Conservation (phyloP, 2,797 vertebrate species). For the Acipenser ruthenus region DNA sequence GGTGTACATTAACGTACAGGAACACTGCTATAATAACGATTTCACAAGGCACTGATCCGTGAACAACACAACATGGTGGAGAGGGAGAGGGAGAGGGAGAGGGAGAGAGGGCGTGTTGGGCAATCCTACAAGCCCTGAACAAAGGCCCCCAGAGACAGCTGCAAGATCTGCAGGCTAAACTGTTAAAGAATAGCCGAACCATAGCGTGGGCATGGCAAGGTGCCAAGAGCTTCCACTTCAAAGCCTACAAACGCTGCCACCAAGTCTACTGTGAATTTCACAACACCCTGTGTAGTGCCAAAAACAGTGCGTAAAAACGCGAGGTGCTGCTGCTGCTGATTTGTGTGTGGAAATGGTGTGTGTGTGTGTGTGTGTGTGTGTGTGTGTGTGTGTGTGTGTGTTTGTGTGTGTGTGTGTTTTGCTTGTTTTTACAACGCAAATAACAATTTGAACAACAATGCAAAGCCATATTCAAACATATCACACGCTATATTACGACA, state of each 20-base stretch:
- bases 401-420: neutral
- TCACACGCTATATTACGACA: too few species aligned
- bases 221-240: constrained; percentile 45
- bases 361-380: neutral
- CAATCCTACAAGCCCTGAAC: constrained; percentile 37
- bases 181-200: constrained; percentile 34
- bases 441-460: too few species aligned
- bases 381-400: constrained; percentile 29
- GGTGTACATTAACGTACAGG: neutral
- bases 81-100: constrained; percentile 8
- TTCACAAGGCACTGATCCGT: constrained; percentile 10
- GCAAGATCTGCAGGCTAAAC: constrained; percentile 39
- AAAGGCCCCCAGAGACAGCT: constrained; percentile 49
- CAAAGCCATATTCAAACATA: too few species aligned
- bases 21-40: constrained; percentile 10
- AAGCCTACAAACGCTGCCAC: constrained; percentile 35
- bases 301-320: constrained; percentile 29
- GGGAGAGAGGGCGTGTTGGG: constrained; percentile 11
- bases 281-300: constrained; percentile 18
- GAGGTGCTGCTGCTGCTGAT: constrained; percentile 6
- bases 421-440: too few species aligned
- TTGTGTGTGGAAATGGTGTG: constrained; percentile 30
- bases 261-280: constrained; percentile 32
- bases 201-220: constrained; percentile 38
- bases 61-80: constrained; percentile 25